Conservation (phyloP, 2,888 invertebrate species). For the Spodoptera picta region DNA sequence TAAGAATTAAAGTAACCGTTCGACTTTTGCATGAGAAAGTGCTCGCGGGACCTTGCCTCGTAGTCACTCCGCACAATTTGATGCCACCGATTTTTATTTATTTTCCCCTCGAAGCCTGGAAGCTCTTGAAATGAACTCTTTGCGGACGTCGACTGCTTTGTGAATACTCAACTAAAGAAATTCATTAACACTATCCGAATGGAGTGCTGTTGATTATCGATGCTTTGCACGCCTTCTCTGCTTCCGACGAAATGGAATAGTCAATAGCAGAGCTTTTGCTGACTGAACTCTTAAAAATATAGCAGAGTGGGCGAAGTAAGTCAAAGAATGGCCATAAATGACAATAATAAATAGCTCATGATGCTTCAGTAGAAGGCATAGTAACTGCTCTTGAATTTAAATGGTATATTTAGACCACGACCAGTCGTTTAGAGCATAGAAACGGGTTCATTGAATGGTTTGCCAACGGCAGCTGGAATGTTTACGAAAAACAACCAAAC, state of each 20-base stretch:
- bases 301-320: constrained; percentile 62
- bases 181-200: constrained; percentile 78
- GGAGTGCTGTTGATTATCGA: constrained; percentile 67
- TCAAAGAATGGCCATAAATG: constrained; percentile 74
- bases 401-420: constrained; percentile 83
- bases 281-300: constrained; percentile 52
- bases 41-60: constrained; percentile 80
- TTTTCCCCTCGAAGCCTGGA: constrained; percentile 74
- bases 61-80: constrained; percentile 80
- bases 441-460: constrained; percentile 83
- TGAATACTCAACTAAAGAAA: constrained; percentile 82
- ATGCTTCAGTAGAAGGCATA: constrained; percentile 73
- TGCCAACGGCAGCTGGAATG: constrained; percentile 80
- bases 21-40: constrained; percentile 89
- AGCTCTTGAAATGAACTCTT: constrained; percentile 74
- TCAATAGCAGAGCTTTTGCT: constrained; percentile 50
- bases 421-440: constrained; percentile 82
- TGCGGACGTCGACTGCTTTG: constrained; percentile 75
- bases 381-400: constrained; percentile 84
- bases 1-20: constrained; percentile 88
- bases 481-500: constrained; percentile 79
- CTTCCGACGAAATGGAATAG: constrained; percentile 58
- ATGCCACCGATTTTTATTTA: constrained; percentile 77
- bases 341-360: constrained; percentile 79
- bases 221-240: constrained; percentile 63